Percentiles rank a stretch among this genome's conserved stretches.
These are phyloP conservation scores for Minunthozetes semirufus DNA, from an alignment of 2,888 invertebrate species.

Conservation along the genomic window DNA sequence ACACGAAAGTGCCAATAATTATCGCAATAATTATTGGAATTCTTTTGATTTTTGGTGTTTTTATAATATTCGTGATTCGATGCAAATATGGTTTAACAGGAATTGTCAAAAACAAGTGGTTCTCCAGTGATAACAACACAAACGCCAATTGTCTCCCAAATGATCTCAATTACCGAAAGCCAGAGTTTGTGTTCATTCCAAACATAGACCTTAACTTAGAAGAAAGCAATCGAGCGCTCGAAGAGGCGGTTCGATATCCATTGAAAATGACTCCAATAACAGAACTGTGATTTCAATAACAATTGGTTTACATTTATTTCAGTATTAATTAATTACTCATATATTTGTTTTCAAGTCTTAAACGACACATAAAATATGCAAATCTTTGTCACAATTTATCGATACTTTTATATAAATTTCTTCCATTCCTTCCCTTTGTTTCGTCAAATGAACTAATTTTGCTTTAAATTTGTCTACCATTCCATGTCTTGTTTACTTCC, in stretches of 20 bases:
- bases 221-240: conserved; percentile 23
- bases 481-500: no score
- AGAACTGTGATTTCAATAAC: conserved; percentile 33
- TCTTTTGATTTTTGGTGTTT: conserved; percentile 29
- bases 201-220: conserved; percentile 31
- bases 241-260: conserved; percentile 34
- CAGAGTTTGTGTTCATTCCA: conserved; percentile 37
- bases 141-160: conserved; percentile 10
- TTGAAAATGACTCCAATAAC: conserved; percentile 39
- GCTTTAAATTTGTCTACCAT: no score
- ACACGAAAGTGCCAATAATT: conserved; percentile 31
- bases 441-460: no score
- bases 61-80: conserved; percentile 33
- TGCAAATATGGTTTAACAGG: conserved; percentile 37
- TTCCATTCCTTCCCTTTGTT: no score
- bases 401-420: no score
- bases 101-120: conserved; percentile 38
- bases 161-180: conserved; percentile 35
- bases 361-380: no score
- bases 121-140: conserved; percentile 1
- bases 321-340: conserved; percentile 13
- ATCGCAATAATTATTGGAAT: conserved; percentile 36
- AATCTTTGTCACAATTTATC: no score
- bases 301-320: background rate
- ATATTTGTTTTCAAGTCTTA: no score